These are phyloP conservation scores for Epinephelus fuscoguttatus DNA, from an alignment of 2,113 vertebrate genomes.

Conservation along the genomic window DNA sequence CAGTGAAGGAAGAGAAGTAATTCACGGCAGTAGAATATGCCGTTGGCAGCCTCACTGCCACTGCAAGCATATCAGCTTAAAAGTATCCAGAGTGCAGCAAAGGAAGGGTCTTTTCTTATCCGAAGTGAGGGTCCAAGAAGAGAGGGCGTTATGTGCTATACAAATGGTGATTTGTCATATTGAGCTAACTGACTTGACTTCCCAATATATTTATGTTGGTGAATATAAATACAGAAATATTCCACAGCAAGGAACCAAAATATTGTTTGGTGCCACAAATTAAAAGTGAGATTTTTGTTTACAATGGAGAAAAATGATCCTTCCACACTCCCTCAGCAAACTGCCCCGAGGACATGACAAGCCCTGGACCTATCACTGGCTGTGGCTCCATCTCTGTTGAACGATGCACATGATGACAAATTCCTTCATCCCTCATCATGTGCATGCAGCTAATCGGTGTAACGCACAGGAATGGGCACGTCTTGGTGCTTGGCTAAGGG, in stretches of 20 bases:
- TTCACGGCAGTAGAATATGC: too few species aligned
- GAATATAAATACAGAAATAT: background rate
- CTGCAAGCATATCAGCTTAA: too few species aligned
- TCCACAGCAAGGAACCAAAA: background rate
- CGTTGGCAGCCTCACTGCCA: too few species aligned
- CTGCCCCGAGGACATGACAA: constrained; percentile 63
- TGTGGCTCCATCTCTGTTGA: constrained; percentile 26
- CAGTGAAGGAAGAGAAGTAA: too few species aligned
- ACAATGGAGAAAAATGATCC: constrained; percentile 1
- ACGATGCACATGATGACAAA: constrained; percentile 72
- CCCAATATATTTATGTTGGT: background rate
- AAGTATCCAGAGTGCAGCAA: too few species aligned
- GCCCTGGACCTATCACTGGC: constrained; percentile 42
- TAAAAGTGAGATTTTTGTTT: constrained; percentile 48
- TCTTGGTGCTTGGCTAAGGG: constrained; percentile 69
- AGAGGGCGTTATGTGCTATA: too few species aligned
- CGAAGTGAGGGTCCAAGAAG: too few species aligned
- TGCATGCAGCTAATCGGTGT: constrained; percentile 63
- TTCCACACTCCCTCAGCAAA: constrained; percentile 24
- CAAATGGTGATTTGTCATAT: too few species aligned
- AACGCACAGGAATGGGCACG: constrained; percentile 59
- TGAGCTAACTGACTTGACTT: background rate
- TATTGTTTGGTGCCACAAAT: constrained; percentile 10
- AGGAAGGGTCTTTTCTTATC: too few species aligned
- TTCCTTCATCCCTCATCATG: constrained; percentile 66